phyloP scores from a whole-genome alignment of 2,113 vertebrate species.

The Elgaria multicarinata region DNA sequence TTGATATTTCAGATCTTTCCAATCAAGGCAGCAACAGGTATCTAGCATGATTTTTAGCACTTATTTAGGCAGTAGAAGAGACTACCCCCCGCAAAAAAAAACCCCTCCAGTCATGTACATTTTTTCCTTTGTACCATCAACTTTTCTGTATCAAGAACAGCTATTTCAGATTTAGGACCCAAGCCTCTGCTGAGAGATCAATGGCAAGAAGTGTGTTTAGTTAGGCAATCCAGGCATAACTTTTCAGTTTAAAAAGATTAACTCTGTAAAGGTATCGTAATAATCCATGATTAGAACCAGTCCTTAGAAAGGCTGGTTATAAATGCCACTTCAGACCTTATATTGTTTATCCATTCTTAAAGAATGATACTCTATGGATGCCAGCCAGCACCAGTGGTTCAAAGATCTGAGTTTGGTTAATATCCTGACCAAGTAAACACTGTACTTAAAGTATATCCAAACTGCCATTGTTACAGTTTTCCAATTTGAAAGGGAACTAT shows the following conservation, averaged over 20 bases:
- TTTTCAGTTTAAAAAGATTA: background rate
- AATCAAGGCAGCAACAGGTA: background rate
- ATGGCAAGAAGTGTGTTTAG: background rate
- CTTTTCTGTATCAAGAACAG: conserved; percentile 13
- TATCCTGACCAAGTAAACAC: background rate
- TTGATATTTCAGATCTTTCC: background rate
- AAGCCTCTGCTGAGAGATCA: background rate
- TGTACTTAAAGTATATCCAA: conserved; percentile 16
- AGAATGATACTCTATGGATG: background rate
- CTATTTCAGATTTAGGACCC: background rate
- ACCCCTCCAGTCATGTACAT: background rate
- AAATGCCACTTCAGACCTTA: background rate
- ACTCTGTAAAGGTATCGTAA: background rate
- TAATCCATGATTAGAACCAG: conserved; percentile 5
- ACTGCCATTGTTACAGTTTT: conserved; percentile 2
- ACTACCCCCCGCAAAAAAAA: background rate
- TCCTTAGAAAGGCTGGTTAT: background rate
- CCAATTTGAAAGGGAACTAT: background rate
- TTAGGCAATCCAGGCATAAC: conserved; percentile 10
- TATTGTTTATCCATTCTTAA: conserved; percentile 1
- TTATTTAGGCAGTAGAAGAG: background rate
- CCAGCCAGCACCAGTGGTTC: background rate
- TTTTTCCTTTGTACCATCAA: background rate
- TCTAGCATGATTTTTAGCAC: background rate
- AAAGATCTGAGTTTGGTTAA: background rate